Base-by-base conservation (phyloP, 2,113 vertebrate genomes). In the Epinephelus fuscoguttatus region DNA sequence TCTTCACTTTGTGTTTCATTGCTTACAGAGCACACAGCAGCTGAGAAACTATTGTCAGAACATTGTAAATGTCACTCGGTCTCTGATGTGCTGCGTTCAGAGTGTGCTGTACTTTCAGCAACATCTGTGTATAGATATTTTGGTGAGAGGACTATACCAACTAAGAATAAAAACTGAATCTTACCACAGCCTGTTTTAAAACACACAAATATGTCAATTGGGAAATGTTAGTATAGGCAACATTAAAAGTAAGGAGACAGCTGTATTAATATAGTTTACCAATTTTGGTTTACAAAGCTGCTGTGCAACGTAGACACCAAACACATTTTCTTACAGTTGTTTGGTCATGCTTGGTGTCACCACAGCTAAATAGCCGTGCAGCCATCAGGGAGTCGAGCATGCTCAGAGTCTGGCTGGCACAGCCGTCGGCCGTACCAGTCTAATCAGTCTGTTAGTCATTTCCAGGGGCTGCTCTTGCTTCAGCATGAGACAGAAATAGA, bases 391-490 rank as follows among this genome's bases (percentile, higher is more conserved):
- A 89, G 63, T 7, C 6, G 57, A 74, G 49, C 13, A 40, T 55
- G 72, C 52, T 81, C 45, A 67, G 73, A 84, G 60, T 76, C 57
- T 85, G 81, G 62, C 56, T 82, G 67, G 37, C 1, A 37, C 75
- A 85, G 83, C 56, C 76, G 50, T 53, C 82, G 60, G 80, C 67
- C 25, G 3, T 53, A 86, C 82, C 68, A 57, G 64, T 80, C 78
- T 76, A 80, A 91, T 92, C 82, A 90, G 86, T 74, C 80, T 82
- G 84, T 90, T 80, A 92, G 83, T 93, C 78, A 92, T 82, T 88
- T 88, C 69, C 84, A 80, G 79, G 52, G 75, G 86, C 81, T 84
- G 87, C 74, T 88, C 55, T 88, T 88, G 86, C 72, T 89, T 89
- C 59, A 82, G 75, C 88, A 81, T 40, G 49, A 84, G 80, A 81